Base-by-base conservation (phyloP, 2,888 invertebrate species). In the Podotricha telesiphe region DNA sequence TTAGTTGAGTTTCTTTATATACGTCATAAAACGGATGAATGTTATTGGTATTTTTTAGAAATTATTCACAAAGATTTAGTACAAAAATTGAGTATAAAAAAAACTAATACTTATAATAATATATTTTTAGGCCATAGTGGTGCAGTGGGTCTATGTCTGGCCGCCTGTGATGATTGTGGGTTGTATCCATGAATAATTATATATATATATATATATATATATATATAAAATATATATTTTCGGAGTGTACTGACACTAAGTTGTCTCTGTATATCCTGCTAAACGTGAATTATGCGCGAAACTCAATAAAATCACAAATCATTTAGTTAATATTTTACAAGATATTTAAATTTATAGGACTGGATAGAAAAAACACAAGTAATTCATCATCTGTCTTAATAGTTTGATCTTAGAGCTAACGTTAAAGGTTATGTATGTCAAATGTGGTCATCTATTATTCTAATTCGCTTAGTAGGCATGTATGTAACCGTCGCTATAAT, bases 371-470 rank as follows among this genome's bases (percentile, higher is more conserved):
- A 47, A 47, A 45, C 34, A 28, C 13, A 37, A 28, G 19, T 84
- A 63, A 66, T 69, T 66, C 48, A 63, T 69, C 66, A 63, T 53
- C 40, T 62, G 42, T 65, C 55, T 56, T 15, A 50, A 55, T 61
- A 66, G 68, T 56, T 61, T 65, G 65, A 61, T 69, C 34, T 53
- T 40, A 55, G 48, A 55, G 37, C 45, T 42, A 48, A 65, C 20
- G 37, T 50, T 65, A 65, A 69, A 69, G 61, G 69, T 68, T 58
- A 62, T 65, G 28, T 59, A 22, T 53, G 61, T 61, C 61, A 69
- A 65, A 53, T 63, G 56, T 63, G 61, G 34, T 47, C 68, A 68
- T 68, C 63, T 63, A 68, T 68, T 56, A 68, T 47, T 47, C 11
- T 50, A 37, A 61, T 61, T 65, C 22, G 13, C 34, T 22, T 53